Evolutionary conservation across 2,797 vertebrate genomes (phyloP).

Genomic region (Eurystomus glaucurus): DNA sequence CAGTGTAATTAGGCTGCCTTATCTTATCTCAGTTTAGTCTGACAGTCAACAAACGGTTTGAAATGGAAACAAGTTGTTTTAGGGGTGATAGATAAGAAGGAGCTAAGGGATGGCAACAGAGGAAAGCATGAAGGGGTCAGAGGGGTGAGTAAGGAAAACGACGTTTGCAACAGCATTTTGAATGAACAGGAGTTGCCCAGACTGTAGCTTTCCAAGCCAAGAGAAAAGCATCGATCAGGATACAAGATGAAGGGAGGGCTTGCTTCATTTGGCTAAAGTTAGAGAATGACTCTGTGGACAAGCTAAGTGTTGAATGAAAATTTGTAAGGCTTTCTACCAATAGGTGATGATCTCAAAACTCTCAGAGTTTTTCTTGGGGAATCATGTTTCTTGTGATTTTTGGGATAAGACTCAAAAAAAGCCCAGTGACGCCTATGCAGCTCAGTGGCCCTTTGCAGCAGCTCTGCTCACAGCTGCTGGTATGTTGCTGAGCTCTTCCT

Average conservation of each 20-base stretch:
- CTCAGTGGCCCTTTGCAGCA: neutral
- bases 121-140: neutral
- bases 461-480: neutral
- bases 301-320: neutral
- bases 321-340: neutral
- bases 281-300: neutral
- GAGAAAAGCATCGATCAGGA: neutral
- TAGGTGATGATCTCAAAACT: neutral
- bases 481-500: neutral
- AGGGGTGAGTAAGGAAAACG: neutral
- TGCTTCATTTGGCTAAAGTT: neutral
- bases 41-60: neutral
- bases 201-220: neutral
- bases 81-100: neutral
- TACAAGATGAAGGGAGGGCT: neutral
- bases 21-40: slow-evolving; percentile 34
- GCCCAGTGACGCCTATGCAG: rapidly evolving
- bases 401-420: neutral
- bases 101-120: neutral
- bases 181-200: neutral
- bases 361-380: neutral
- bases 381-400: neutral
- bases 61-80: slow-evolving; percentile 9
- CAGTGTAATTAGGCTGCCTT: neutral
- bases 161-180: neutral